These are phyloP conservation scores for Auanema sp. DNA, from an alignment of 2,888 invertebrate species.

Conservation along the genomic window DNA sequence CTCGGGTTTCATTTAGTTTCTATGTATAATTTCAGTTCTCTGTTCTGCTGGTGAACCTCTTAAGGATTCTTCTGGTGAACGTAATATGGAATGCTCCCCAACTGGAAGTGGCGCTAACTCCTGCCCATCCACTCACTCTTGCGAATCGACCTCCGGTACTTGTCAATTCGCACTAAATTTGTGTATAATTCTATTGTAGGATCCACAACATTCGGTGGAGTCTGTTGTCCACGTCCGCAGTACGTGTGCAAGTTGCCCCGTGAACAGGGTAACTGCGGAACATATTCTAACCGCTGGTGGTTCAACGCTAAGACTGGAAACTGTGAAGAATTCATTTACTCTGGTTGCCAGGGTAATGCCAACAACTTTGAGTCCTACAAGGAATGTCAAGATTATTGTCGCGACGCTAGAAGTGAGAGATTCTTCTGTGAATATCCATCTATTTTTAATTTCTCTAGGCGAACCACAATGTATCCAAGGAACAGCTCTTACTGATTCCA, in stretches of 20 bases:
- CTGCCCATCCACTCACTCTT: conserved; percentile 62
- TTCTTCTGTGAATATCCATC: neutral
- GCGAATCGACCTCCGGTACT: conserved; percentile 58
- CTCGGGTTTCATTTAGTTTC: neutral
- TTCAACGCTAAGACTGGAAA: conserved; percentile 64
- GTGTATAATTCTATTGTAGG: conserved; percentile 28
- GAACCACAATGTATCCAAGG: conserved; percentile 64
- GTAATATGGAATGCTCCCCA: conserved; percentile 63
- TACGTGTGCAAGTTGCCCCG: conserved; percentile 63
- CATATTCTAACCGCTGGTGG: conserved; percentile 63
- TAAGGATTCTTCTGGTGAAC: conserved; percentile 62
- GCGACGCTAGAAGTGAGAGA: conserved; percentile 53
- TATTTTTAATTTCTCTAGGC: conserved; percentile 25
- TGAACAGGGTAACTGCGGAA: conserved; percentile 63
- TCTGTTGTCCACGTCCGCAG: conserved; percentile 63
- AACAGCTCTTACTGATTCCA: conserved; percentile 63
- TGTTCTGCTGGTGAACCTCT: conserved; percentile 63
- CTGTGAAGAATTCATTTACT: conserved; percentile 64
- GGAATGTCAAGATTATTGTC: conserved; percentile 63
- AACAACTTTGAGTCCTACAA: conserved; percentile 64
- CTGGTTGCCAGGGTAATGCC: conserved; percentile 62
- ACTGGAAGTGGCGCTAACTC: conserved; percentile 58
- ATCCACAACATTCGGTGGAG: conserved; percentile 53
- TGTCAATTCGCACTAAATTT: too few relatives aligned
- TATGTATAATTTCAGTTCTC: conserved; percentile 44